Evolutionary conservation across 2,797 vertebrate genomes (phyloP), one percentile per base, ranked within the genome.

Genomic region (Telmatherina bonti): DNA sequence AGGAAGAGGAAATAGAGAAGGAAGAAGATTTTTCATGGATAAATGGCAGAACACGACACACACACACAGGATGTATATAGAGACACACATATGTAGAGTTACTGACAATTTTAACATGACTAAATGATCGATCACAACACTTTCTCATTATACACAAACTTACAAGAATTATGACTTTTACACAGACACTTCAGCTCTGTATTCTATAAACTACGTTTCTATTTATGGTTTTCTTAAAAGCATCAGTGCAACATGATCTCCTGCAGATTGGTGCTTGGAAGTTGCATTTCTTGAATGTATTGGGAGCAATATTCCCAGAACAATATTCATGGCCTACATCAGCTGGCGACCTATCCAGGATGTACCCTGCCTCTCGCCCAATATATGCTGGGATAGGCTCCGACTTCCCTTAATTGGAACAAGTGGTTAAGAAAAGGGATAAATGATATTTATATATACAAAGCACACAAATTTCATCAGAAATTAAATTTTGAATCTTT

Each of bases 21-120:
- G 91, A 92, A 88, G 88, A 93, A 85, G 93, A 93, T 95, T 94
- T 94, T 95, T 95, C 95, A 96, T 94, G 95, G 94, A 89, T 93
- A 94, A 89, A 89, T 91, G 85, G 85, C 77, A 67, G 83, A 78
- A 85, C 53, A 69, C 31, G 43, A 56, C 71, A 31, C 35, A 71
- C 43, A 65, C 55, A 22, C 18, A 53, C 54, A 24, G 47, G 12
- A 24, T 51, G 24, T 52, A 24, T 52, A 26, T 52, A 24, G 49
- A 52, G 49, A 24, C 20, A 49, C 24, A 16, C 24, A 27, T 26
- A 13, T 6, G 49, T 12, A 47, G 91, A 57, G 52, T 24, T 55
- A 7, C 41, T 5, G 4, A 65, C 18, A 3, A 43, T 38, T 64
- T 76, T 61, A 38, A 93, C 93, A 91, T 88, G 85, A 85, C 85